Evolutionary conservation across 2,113 vertebrate species (phyloP).

Genomic region (Calcarius ornatus): DNA sequence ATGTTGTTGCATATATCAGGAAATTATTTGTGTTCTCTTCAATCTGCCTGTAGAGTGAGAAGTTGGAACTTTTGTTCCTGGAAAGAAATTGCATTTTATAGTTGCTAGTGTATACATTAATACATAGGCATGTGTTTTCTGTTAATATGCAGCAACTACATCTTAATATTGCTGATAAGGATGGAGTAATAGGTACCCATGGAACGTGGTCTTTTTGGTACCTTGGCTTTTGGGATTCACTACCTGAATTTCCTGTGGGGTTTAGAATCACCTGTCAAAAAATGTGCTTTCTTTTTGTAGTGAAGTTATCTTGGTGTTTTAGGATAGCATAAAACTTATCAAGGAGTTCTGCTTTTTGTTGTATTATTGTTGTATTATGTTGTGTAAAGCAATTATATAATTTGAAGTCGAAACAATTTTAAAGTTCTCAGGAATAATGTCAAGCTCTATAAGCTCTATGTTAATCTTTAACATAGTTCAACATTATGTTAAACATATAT

Average conservation of each 20-base stretch:
- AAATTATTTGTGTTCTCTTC: not conserved
- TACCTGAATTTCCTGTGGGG: not conserved
- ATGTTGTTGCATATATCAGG: not conserved
- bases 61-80: not conserved
- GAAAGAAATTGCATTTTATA: not conserved
- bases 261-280: not conserved
- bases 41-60: not conserved
- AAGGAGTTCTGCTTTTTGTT: not conserved
- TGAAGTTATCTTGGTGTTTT: not conserved
- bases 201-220: not conserved
- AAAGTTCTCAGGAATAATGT: not conserved
- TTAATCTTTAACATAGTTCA: not conserved
- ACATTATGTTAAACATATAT: not conserved
- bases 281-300: not conserved
- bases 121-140: not conserved
- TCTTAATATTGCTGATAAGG: not conserved
- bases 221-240: not conserved
- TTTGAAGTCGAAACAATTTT: not conserved
- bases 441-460: not conserved
- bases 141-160: not conserved
- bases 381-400: not conserved
- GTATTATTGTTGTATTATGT: fast-evolving
- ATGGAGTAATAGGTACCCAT: not conserved
- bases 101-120: not conserved
- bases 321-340: not conserved